Percentiles rank a stretch among this genome's conserved stretches.
Conservation (phyloP, 2,113 vertebrate species). For the Sardina pilchardus region DNA sequence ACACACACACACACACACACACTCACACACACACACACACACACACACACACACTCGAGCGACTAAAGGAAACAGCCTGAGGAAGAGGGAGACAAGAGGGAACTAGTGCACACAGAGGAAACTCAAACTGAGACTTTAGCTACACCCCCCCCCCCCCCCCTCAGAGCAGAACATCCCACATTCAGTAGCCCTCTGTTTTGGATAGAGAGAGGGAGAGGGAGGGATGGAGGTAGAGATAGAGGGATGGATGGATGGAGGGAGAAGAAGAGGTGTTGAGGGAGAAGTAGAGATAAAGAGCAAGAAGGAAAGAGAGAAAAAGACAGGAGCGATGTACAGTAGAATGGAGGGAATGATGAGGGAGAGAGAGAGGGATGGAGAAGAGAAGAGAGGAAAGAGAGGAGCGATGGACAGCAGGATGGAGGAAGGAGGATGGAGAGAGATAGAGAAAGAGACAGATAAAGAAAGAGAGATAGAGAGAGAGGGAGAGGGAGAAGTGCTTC, state of each 20-base stretch:
- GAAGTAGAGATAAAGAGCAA: neutral
- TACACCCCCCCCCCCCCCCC: too few species aligned
- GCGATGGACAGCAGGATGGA: too few species aligned
- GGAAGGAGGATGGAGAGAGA: neutral
- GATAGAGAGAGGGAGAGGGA: constrained; percentile 21
- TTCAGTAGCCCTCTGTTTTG: neutral
- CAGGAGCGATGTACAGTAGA: neutral
- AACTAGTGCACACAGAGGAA: neutral
- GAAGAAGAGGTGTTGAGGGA: neutral
- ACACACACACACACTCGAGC: neutral
- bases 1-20: too few species aligned
- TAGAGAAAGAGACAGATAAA: neutral
- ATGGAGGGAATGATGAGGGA: neutral
- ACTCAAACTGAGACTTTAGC: neutral
- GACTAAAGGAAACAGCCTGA: neutral
- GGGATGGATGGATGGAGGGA: neutral
- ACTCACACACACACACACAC: neutral
- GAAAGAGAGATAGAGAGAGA: constrained; percentile 21
- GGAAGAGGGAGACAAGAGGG: neutral
- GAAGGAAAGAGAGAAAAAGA: neutral
- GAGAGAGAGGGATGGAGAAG: neutral
- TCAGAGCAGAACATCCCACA: neutral
- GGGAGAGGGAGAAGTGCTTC: constrained; percentile 22
- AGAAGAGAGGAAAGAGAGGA: neutral
- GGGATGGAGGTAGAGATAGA: constrained; percentile 20